Evolutionary conservation across 2,888 invertebrate species (phyloP), one percentile per base, ranked within the genome.

Genomic region (Cryptocephalus primarius): DNA sequence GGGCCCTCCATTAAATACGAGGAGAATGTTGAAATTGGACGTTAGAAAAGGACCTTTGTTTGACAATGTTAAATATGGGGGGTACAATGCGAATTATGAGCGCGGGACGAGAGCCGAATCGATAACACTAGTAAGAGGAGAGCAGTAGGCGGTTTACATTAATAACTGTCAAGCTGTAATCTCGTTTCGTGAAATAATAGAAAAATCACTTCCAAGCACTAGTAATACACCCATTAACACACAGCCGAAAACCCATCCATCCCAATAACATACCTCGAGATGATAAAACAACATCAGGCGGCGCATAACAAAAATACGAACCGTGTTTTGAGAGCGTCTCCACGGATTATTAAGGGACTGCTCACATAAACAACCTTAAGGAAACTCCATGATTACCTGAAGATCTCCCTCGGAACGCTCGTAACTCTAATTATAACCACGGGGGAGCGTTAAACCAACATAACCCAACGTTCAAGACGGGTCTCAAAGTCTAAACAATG

Each of bases 371-470:
- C 57, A 57, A 54, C 57, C 57, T 57, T 56, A 55, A 58, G 58
- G 57, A 57, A 57, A 56, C 57, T 52, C 22, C 22, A 54, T 55
- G 55, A 57, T 57, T 57, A 58, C 57, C 58, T 57, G 55, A 57
- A 58, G 55, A 56, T 55, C 57, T 56, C 53, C 51, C 56, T 48
- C 45, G 22, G 22, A 52, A 55, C 57, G 51, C 54, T 51, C 54
- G 57, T 58, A 58, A 56, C 57, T 58, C 56, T 53, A 57, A 58
- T 58, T 58, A 58, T 54, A 56, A 57, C 56, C 54, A 47, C 53
- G 42, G 44, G 54, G 54, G 55, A 51, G 50, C 49, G 51, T 52
- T 58, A 55, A 58, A 57, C 54, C 51, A 58, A 57, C 55, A 56
- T 54, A 52, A 56, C 58, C 58, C 58, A 44, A 48, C 54, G 45